Percentiles rank a stretch among this genome's conserved stretches.
These are phyloP conservation scores for Euzophera pinguis DNA, from an alignment of 2,888 invertebrate genomes.

Conservation along the genomic window DNA sequence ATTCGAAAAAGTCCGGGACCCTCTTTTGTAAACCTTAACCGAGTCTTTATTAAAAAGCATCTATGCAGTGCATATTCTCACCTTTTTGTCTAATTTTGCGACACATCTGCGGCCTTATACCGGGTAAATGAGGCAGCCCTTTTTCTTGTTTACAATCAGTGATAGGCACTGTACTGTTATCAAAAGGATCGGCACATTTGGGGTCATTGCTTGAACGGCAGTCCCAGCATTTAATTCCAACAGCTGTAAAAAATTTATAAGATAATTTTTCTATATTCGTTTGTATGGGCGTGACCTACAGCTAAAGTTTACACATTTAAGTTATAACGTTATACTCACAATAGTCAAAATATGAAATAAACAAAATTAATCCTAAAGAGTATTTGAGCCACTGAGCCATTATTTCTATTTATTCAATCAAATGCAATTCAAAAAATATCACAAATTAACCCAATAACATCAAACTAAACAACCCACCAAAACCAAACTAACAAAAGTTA, in stretches of 20 bases:
- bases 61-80: conserved; percentile 37
- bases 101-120: conserved; percentile 90
- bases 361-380: conserved; percentile 25
- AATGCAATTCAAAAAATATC: no score
- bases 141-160: conserved; percentile 86
- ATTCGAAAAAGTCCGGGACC: no score
- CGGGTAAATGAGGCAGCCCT: conserved; percentile 83
- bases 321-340: conserved; percentile 29
- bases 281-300: conserved; percentile 56
- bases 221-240: conserved; percentile 92
- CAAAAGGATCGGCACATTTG: conserved; percentile 95
- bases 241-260: conserved; percentile 65
- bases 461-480: neutral
- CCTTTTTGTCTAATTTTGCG: conserved; percentile 95
- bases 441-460: neutral
- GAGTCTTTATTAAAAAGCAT: no score
- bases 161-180: conserved; percentile 92
- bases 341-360: conserved; percentile 30
- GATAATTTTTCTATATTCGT: neutral
- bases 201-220: conserved; percentile 94
- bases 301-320: conserved; percentile 10
- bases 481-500: no score
- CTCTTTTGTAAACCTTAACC: no score
- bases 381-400: conserved; percentile 21
- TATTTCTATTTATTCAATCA: neutral